Conservation (phyloP, 2,797 vertebrate genomes). For the Sciaenops ocellatus region DNA sequence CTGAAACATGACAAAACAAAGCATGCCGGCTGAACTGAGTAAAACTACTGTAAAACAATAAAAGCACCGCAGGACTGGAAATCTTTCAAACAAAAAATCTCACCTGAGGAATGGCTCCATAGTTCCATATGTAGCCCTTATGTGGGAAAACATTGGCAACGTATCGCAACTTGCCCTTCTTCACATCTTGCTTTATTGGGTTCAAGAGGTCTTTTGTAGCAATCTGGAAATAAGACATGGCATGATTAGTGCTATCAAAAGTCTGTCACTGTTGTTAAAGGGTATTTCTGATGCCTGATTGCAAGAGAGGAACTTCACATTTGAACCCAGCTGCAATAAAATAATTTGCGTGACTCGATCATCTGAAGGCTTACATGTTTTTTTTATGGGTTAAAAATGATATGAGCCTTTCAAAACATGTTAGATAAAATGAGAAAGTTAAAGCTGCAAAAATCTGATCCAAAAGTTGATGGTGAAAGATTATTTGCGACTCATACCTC, state of each 20-base stretch:
- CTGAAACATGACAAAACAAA: constrained; percentile 72
- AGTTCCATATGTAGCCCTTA: constrained; percentile 99
- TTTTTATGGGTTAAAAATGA: background rate
- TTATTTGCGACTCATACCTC: constrained; percentile 86
- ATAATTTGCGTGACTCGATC: background rate
- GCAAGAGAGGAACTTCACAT: background rate
- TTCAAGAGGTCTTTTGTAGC: constrained; percentile 96
- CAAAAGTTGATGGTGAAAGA: background rate
- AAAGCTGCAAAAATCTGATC: background rate
- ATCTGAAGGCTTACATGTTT: background rate
- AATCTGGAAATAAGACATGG: constrained; percentile 85
- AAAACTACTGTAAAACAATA: background rate
- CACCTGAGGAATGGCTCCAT: constrained; percentile 98
- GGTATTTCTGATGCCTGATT: background rate
- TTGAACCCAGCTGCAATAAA: background rate
- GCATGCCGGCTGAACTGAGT: background rate
- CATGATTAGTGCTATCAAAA: background rate
- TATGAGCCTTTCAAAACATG: background rate
- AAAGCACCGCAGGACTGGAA: background rate
- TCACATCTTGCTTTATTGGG: constrained; percentile 98
- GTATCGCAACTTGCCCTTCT: constrained; percentile 94
- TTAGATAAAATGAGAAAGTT: background rate
- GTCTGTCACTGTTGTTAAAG: background rate
- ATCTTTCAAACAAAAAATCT: constrained; percentile 4
- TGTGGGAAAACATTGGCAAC: constrained; percentile 98